Conservation (phyloP, 2,797 vertebrate genomes). For the Alcedo atthis region DNA sequence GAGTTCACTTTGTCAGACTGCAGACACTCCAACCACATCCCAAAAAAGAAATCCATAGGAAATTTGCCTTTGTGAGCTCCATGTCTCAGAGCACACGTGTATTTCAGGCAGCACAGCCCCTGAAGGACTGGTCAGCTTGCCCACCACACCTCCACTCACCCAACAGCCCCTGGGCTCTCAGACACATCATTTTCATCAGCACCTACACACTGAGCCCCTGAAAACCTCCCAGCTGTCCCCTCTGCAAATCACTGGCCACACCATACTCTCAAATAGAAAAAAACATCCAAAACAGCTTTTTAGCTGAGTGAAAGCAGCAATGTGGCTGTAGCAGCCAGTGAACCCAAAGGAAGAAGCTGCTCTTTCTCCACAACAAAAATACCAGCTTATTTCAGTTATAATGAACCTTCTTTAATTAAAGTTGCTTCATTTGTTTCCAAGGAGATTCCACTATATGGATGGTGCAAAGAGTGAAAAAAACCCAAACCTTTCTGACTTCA, state of each 20-base stretch:
- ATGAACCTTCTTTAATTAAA: background rate
- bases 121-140: background rate
- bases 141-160: background rate
- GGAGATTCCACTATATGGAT: background rate
- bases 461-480: background rate
- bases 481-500: background rate
- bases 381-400: background rate
- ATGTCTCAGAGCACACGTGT: background rate
- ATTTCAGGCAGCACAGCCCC: background rate
- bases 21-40: background rate
- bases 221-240: no score
- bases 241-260: background rate
- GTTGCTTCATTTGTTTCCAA: background rate
- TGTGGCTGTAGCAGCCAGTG: accelerated
- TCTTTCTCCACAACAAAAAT: background rate
- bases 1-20: background rate
- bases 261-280: background rate
- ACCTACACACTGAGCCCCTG: background rate
- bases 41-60: background rate
- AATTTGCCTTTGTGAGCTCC: background rate
- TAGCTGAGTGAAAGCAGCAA: background rate
- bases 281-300: background rate
- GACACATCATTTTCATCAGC: background rate
- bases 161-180: background rate
- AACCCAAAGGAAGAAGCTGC: background rate